Base-by-base conservation (phyloP, 2,113 vertebrate species). In the Gavialis gangeticus region DNA sequence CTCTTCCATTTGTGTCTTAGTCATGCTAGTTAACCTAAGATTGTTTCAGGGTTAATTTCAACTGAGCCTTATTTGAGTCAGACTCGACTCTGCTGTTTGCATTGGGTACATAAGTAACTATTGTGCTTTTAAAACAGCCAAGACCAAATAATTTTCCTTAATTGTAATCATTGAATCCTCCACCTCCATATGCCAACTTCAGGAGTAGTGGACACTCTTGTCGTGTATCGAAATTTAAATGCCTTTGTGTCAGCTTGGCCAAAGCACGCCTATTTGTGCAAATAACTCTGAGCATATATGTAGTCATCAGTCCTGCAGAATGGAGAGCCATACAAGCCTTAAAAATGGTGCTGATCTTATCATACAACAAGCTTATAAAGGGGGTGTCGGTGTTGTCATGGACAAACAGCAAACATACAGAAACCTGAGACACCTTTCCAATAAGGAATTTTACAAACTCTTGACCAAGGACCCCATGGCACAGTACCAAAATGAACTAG, bases 211-310 rank as follows among this genome's bases (percentile, higher is more conserved):
- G 46, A 46, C 46, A 46, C 46, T 46, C 8, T 7, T 46, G 46
- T 46, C 9, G 46, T 46, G 46, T 46, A 46, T 46, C 46, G 7
- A 46, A 9, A 46, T 46, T 46, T 9, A 46, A 46, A 46, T 46
- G 9, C 7, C 46, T 46, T 46, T 46, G 46, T 46, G 9, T 46
- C 27, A 64, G 27, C 27, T 15, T 64, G 46, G 16, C 0, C 0
- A 2, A 25, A 56, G 54, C 11, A 5, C 11, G 25, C 3, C 28
- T 30, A 16, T 28, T 67, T 37, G 18, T 15, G 30, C 58, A 3
- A 10, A 0, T 22, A 17, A 28, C 82, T 25, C 1, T 3, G 34
- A 37, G 75, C 57, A 46, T 11, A 2, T 28, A 0, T 21, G 10
- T 27, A 17, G 46, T 22, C 24, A 57, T 28, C 22, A 1, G 12